Percentiles rank a stretch among this genome's conserved stretches.
Evolutionary conservation across 2,797 vertebrate species (phyloP).

Genomic region (Clarias laeviceps): DNA sequence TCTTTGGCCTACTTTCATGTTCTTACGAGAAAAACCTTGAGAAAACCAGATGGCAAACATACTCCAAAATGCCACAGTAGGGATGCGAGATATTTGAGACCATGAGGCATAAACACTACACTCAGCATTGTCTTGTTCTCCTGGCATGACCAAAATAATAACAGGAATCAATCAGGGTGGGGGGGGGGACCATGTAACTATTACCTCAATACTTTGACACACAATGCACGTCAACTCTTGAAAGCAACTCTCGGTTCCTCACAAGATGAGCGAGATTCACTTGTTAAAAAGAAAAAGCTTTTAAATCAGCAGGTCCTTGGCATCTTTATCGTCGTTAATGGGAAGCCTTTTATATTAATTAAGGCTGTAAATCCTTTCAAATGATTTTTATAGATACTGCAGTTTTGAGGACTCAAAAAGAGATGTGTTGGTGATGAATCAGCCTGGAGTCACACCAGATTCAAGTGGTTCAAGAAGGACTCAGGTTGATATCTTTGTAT

Average conservation of each 20-base stretch:
- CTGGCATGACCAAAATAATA: neutral
- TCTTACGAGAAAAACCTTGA: neutral
- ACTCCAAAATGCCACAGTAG: neutral
- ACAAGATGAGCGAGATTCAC: neutral
- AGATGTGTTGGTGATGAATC: neutral
- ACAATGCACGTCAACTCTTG: neutral
- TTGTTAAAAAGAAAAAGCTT: neutral
- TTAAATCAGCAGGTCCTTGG: neutral
- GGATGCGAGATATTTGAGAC: neutral
- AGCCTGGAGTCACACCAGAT: neutral
- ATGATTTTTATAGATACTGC: neutral
- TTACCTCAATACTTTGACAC: neutral
- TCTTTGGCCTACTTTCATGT: neutral
- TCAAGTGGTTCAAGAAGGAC: neutral
- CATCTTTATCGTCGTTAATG: neutral
- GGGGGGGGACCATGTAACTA: neutral
- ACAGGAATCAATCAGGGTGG: neutral
- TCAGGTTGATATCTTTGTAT: neutral
- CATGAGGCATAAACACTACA: no score
- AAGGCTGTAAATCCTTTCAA: slow-evolving; percentile 6
- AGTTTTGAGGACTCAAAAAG: neutral
- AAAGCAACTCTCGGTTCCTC: neutral
- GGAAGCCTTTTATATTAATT: neutral
- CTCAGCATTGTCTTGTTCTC: neutral
- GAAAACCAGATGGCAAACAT: neutral